Base-by-base conservation (phyloP, 2,113 vertebrate genomes). In the Antennarius striatus region DNA sequence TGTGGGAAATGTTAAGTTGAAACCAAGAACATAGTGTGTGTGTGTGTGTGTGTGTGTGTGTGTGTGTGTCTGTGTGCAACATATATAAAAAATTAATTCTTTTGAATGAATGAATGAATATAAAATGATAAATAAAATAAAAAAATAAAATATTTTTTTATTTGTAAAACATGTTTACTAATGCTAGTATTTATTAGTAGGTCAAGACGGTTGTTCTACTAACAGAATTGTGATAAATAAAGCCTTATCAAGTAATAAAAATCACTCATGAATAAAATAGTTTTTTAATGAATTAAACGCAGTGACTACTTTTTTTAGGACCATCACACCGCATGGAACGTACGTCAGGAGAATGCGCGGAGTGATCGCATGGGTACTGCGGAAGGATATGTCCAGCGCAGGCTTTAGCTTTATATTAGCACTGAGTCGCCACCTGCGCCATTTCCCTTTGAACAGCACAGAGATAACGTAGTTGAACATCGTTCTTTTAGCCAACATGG, bases 401-500 rank as follows among this genome's bases (percentile, higher is more conserved):
- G 4, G 10, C 32, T 56, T 14, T 1, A 54, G 49, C 22, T 39
- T 6, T 80, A 79, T 88, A 86, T 22, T 1, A 10, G 0, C 6
- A 0, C 6, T 1, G 22, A 56, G 0, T 16, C 0, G 0, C 32
- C 0, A 0, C 6, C 0, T 3, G 3, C 76, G 56, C 60, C 88
- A 86, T 88, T 80, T 87, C 81, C 59, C 28, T 0, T 13, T 4
- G 4, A 68, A 0, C 49, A 59, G 28, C 12, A 40, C 15, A 10
- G 2, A 11, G 9, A 22, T 8, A 30, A 0, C 5, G 5, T 58
- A 90, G 93, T 0, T 88, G 60, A 79, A 73, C 66, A 69, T n/a
- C 54, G 22, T 71, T 66, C 56, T 39, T 1, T 86, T 71, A 6
- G 83, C 67, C 88, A 84, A 89, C 75, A 93, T 93, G 92, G 92